Conservation (phyloP, 2,113 vertebrate species). For the Gymnogyps californianus region DNA sequence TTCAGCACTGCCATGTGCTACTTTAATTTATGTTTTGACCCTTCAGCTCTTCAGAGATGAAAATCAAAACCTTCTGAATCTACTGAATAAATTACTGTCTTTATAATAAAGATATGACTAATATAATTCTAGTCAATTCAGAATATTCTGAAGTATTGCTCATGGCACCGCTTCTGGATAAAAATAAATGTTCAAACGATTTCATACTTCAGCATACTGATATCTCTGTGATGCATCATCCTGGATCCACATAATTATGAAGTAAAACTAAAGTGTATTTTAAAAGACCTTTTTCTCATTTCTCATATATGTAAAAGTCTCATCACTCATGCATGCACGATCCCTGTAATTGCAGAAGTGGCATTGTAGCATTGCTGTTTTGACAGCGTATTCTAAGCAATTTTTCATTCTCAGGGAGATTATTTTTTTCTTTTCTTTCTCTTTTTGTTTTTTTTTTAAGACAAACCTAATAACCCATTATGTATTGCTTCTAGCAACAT, state of each 20-base stretch:
- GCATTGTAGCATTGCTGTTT: neutral
- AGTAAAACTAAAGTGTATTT: conserved; percentile 22
- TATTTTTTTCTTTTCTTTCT: neutral
- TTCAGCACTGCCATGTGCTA: neutral
- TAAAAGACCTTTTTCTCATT: conserved; percentile 10
- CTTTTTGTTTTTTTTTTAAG: neutral
- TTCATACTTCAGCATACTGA: neutral
- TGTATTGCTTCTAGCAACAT: neutral
- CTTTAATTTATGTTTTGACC: neutral
- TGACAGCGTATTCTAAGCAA: neutral
- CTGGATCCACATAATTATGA: neutral
- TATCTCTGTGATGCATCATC: conserved; percentile 5
- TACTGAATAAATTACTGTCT: neutral
- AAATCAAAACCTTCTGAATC: conserved; percentile 15
- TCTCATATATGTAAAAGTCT: neutral
- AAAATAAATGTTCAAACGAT: conserved; percentile 50
- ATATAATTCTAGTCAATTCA: conserved; percentile 7
- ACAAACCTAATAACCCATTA: neutral
- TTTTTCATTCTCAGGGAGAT: neutral
- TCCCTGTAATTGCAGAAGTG: neutral
- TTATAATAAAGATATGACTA: conserved; percentile 4
- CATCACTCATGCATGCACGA: neutral
- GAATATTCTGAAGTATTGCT: neutral
- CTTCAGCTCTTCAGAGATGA: neutral
- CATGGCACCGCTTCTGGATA: neutral